These are phyloP conservation scores for Pseudonaja textilis DNA, from an alignment of 2,113 vertebrate species.

Conservation along the genomic window DNA sequence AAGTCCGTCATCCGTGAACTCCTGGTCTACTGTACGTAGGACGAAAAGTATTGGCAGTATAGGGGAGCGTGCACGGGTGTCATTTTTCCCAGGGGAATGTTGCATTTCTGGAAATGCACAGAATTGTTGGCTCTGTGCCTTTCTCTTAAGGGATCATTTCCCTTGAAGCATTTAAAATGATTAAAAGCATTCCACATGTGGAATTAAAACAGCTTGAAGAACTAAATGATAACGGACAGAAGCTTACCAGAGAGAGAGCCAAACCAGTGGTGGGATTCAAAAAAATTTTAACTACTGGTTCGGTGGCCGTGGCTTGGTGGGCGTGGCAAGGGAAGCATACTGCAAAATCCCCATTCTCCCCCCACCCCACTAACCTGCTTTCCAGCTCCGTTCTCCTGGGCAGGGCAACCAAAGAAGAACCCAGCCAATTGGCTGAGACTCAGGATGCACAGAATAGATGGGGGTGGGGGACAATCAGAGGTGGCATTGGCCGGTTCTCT, in stretches of 20 bases:
- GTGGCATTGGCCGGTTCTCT: no score
- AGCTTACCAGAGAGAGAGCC: neutral
- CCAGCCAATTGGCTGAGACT: no score
- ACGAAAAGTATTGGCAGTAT: neutral
- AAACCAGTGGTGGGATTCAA: no score
- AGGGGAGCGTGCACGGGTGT: accelerated
- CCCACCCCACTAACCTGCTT: no score
- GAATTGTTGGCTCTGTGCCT: neutral
- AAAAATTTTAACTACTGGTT: no score
- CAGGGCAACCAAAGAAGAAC: no score
- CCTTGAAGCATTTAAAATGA: neutral
- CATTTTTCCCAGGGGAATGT: neutral
- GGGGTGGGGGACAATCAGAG: no score
- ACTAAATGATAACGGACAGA: neutral
- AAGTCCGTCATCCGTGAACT: slow-evolving; percentile 64
- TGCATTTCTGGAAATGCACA: neutral
- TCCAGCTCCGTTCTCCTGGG: no score
- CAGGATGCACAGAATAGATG: no score
- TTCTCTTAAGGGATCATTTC: neutral
- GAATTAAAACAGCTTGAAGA: neutral
- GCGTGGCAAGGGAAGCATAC: no score
- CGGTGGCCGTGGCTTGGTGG: no score
- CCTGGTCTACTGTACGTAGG: slow-evolving; percentile 83
- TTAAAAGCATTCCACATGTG: neutral
- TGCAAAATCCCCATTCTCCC: no score